These are phyloP conservation scores for Drosophila rufa DNA, from an alignment of 1,140 invertebrate species.

Conservation along the genomic window DNA sequence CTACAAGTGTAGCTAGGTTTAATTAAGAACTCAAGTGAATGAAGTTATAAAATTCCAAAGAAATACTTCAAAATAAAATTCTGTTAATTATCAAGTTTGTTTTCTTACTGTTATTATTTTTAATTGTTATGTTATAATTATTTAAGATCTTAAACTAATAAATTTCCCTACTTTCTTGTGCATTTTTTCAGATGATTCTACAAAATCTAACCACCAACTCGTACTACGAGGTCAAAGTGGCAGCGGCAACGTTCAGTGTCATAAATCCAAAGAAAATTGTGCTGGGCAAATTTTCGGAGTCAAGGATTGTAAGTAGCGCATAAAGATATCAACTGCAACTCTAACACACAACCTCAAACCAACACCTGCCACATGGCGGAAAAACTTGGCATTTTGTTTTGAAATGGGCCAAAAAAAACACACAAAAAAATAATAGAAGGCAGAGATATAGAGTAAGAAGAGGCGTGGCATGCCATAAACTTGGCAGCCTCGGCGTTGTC, in stretches of 20 bases:
- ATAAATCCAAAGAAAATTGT: constrained; percentile 88
- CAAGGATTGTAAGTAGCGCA: constrained; percentile 87
- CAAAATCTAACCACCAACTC: constrained; percentile 91
- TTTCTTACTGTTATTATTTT: background rate
- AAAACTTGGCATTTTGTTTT: constrained; percentile 56
- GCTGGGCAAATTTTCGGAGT: constrained; percentile 88
- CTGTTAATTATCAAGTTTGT: no score
- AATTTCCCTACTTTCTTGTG: constrained; percentile 5
- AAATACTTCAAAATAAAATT: no score
- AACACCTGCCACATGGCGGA: constrained; percentile 40
- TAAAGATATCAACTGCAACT: constrained; percentile 37
- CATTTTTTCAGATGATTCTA: constrained; percentile 88
- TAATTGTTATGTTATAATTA: background rate
- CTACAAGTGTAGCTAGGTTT: no score
- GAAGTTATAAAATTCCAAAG: no score
- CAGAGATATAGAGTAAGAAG: constrained; percentile 11
- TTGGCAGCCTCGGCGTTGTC: constrained; percentile 53
- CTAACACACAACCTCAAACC: constrained; percentile 14
- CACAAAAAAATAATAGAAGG: background rate
- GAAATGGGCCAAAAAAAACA: constrained; percentile 3
- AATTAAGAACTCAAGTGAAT: no score
- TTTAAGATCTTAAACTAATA: constrained; percentile 4
- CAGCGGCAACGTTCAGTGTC: constrained; percentile 89
- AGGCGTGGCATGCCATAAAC: constrained; percentile 56
- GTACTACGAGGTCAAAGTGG: constrained; percentile 91